Conservation (phyloP, 2,797 vertebrate genomes). For the Denticeps clupeoides region DNA sequence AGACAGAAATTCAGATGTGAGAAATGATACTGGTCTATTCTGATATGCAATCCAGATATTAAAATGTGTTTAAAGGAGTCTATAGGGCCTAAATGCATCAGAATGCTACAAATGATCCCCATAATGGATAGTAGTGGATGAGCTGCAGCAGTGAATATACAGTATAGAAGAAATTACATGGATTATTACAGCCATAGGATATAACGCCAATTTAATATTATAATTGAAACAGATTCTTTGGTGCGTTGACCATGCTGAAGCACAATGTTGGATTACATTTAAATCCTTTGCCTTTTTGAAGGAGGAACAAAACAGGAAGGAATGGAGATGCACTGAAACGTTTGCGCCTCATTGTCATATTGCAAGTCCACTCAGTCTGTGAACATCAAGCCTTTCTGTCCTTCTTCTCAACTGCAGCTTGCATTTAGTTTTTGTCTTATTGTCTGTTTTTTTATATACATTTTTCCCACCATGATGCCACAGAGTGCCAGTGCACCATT, state of each 20-base stretch:
- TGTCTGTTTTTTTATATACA: too few relatives aligned
- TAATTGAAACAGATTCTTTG: conserved; percentile 56
- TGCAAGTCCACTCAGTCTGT: conserved; percentile 21
- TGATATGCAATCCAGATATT: conserved; percentile 10
- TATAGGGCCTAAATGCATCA: conserved; percentile 34
- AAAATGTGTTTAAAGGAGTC: conserved; percentile 37
- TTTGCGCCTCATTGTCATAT: conserved; percentile 32
- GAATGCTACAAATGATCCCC: neutral
- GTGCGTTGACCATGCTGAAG: conserved; percentile 24
- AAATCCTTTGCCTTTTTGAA: neutral
- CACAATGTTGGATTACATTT: conserved; percentile 2
- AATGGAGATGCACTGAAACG: conserved; percentile 47
- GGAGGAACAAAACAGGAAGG: conserved; percentile 3
- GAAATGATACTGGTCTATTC: conserved; percentile 21
- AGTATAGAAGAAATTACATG: conserved; percentile 49
- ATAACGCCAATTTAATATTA: conserved; percentile 23
- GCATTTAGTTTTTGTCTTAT: too few relatives aligned
- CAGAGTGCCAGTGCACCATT: conserved; percentile 49
- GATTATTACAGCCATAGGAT: conserved; percentile 48
- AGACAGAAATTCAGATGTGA: conserved; percentile 31
- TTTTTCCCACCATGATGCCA: conserved; percentile 52
- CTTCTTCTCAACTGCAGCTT: conserved; percentile 36
- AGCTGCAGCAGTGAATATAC: conserved; percentile 29
- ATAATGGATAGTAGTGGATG: neutral
- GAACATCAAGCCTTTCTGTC: conserved; percentile 37